Conservation (phyloP, 2,888 invertebrate genomes). For the Troides aeacus region DNA sequence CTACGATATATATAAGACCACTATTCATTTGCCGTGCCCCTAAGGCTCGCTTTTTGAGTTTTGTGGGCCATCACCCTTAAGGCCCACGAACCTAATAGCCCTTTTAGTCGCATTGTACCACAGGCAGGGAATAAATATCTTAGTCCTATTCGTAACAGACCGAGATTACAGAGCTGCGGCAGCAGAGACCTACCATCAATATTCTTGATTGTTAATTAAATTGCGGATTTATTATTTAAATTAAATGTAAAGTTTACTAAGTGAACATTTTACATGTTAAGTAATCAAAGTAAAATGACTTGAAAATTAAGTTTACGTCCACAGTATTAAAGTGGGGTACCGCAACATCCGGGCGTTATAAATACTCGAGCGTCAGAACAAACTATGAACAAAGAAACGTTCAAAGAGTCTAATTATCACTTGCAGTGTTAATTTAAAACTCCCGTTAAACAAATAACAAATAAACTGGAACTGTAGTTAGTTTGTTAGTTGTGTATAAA, state of each 20-base stretch:
- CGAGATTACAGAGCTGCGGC: too few relatives aligned
- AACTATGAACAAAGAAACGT: constrained; percentile 13
- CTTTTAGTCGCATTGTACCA: too few relatives aligned
- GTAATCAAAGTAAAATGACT: background rate
- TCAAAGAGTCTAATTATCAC: constrained; percentile 14
- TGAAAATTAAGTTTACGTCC: background rate
- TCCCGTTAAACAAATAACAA: constrained; percentile 16
- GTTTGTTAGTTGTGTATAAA: background rate
- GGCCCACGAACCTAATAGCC: too few relatives aligned
- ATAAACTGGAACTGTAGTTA: background rate
- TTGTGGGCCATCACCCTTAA: too few relatives aligned
- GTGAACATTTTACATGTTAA: background rate
- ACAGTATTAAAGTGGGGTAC: background rate
- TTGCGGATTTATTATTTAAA: too few relatives aligned
- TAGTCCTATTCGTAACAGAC: too few relatives aligned
- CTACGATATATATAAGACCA: too few relatives aligned
- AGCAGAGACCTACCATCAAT: too few relatives aligned
- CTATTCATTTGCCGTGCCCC: too few relatives aligned
- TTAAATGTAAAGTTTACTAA: background rate
- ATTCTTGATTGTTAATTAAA: too few relatives aligned
- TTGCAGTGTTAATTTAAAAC: constrained; percentile 21
- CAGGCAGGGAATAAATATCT: too few relatives aligned
- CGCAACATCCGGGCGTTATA: background rate
- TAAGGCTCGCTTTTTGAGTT: too few relatives aligned
- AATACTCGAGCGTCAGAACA: constrained; percentile 1